Conservation (phyloP, 1,140 invertebrate genomes). For the Drosophila arawakana region DNA sequence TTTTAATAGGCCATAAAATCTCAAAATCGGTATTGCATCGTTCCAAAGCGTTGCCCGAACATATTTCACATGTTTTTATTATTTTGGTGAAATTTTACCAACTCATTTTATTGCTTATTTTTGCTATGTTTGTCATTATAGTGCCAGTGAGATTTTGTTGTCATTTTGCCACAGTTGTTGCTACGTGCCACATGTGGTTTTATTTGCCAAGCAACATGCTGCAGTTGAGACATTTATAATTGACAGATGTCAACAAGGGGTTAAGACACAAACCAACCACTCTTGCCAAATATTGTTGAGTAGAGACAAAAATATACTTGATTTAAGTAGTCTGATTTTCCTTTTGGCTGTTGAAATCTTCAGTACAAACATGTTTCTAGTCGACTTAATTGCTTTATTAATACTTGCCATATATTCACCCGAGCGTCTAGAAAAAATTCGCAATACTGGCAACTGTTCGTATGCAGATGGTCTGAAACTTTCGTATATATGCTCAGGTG, state of each 20-base stretch:
- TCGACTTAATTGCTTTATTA: too few species aligned
- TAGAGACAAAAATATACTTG: background rate
- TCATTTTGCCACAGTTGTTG: conserved; percentile 14
- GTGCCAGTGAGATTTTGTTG: conserved; percentile 38
- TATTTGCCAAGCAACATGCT: conserved; percentile 47
- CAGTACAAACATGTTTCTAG: too few species aligned
- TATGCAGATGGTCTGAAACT: background rate
- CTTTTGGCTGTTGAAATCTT: too few species aligned
- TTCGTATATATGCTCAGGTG: background rate
- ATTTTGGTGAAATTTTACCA: conserved; percentile 65
- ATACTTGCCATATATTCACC: too few species aligned
- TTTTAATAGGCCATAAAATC: conserved; percentile 82
- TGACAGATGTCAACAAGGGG: conserved; percentile 67
- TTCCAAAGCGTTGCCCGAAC: conserved; percentile 66
- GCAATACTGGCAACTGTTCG: conserved; percentile 7
- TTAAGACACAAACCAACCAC: background rate
- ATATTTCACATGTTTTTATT: conserved; percentile 82
- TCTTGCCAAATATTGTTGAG: background rate
- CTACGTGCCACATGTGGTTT: conserved; percentile 64
- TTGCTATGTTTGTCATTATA: conserved; percentile 60
- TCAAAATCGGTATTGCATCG: conserved; percentile 74
- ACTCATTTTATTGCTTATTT: conserved; percentile 62
- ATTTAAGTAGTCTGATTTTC: background rate
- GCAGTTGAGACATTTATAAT: conserved; percentile 72
- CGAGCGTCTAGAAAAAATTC: too few species aligned